phyloP scores from a whole-genome alignment of 2,888 invertebrate genomes.

The Hybos culiciformis region DNA sequence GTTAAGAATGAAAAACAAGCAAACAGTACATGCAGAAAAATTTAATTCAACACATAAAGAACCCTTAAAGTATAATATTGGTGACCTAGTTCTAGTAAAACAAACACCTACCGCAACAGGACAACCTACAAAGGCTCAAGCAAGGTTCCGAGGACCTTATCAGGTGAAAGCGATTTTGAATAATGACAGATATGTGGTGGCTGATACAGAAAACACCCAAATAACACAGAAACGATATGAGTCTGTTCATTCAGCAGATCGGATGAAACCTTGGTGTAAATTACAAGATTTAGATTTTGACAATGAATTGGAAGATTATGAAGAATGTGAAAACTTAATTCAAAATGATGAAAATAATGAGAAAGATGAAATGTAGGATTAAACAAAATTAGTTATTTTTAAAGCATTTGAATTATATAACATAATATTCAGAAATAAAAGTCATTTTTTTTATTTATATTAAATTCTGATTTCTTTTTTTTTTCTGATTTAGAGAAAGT shows the following conservation, averaged over 20 bases:
- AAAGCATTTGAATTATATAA: too few species aligned
- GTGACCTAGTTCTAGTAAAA: background rate
- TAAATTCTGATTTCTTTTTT: too few species aligned
- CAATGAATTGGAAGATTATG: too few species aligned
- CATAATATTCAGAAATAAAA: too few species aligned
- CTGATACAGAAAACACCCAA: background rate
- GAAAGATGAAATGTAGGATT: too few species aligned
- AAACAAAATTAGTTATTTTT: too few species aligned
- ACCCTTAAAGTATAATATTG: background rate
- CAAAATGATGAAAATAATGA: too few species aligned
- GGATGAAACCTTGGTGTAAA: background rate
- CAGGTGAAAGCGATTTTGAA: background rate
- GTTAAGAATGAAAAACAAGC: too few species aligned
- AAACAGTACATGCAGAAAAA: background rate
- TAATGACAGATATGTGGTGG: background rate
- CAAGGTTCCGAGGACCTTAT: slow-evolving; percentile 2
- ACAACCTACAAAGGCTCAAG: background rate
- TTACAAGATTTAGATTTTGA: background rate
- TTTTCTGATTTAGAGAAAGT: too few species aligned
- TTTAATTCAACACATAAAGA: background rate
- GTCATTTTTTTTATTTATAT: too few species aligned
- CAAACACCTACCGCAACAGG: slow-evolving; percentile 1
- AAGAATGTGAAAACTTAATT: too few species aligned
- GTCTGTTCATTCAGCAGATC: background rate
- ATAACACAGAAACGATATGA: background rate